phyloP scores from a whole-genome alignment of 2,797 vertebrate genomes.

The Coracias cyanogaster region DNA sequence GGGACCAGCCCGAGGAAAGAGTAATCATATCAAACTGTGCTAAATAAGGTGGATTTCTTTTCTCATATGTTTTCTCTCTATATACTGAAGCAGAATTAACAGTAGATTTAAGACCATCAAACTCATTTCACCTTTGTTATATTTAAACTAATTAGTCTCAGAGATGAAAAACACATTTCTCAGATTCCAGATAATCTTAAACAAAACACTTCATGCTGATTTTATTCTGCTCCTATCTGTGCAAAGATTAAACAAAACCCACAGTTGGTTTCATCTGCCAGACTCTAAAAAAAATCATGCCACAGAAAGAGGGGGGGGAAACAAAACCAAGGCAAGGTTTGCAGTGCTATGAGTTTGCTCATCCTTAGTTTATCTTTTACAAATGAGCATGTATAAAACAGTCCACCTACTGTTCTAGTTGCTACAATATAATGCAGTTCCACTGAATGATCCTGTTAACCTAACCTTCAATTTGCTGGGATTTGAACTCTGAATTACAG shows the following conservation, averaged over 20 bases:
- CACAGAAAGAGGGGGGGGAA: conserved; percentile 17
- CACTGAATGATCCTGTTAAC: conserved; percentile 85
- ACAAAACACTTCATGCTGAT: conserved; percentile 64
- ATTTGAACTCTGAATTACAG: conserved; percentile 93
- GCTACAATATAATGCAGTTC: conserved; percentile 84
- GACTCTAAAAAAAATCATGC: conserved; percentile 48
- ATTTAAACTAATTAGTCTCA: conserved; percentile 74
- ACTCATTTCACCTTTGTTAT: conserved; percentile 74
- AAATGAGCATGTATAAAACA: conserved; percentile 77
- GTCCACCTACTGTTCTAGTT: conserved; percentile 84
- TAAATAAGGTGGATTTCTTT: conserved; percentile 55
- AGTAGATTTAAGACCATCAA: conserved; percentile 69
- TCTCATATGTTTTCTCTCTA: conserved; percentile 11
- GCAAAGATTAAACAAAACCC: conserved; percentile 64
- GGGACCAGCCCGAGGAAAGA: conserved; percentile 43
- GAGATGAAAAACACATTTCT: conserved; percentile 67
- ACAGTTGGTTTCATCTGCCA: conserved; percentile 58
- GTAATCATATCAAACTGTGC: conserved; percentile 51
- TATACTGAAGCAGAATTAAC: conserved; percentile 51
- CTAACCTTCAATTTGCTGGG: conserved; percentile 91
- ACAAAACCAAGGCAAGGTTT: conserved; percentile 70
- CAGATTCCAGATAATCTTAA: conserved; percentile 74
- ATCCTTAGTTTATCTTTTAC: conserved; percentile 75
- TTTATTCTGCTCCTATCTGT: conserved; percentile 72
- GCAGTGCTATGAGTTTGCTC: conserved; percentile 57